Base-by-base conservation (phyloP, 2,113 vertebrate species). In the Tenrec ecaudatus region DNA sequence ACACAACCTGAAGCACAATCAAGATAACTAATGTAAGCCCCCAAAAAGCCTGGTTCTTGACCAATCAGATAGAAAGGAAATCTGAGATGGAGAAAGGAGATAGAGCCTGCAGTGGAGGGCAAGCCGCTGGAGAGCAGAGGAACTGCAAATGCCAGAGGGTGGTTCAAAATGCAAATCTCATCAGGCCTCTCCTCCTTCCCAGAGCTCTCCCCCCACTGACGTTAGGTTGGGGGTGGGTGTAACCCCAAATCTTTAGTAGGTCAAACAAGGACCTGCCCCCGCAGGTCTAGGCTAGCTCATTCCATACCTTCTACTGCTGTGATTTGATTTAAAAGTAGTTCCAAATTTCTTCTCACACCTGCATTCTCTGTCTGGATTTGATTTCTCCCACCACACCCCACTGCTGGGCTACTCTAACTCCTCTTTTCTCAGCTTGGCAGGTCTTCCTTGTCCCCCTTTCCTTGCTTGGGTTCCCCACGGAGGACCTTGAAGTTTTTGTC, bases 211-310 rank as follows among this genome's bases (percentile, higher is more conserved):
- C 36, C 6, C 68, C 9, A 57, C 1, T 15, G 31, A 73, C 29
- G 75, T 78, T 58, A 38, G 53, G 53, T 73, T 64, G 10, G 22
- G 60, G 60, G 60, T 62, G 60, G 60, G 60, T 5, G 60, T 5
- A 90, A 79, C 87, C 53, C 47, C 20, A 90, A 92, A 64, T 53
- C 57, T 82, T 93, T 25, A 36, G 14, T 40, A 76, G 71, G 38
- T 83, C 47, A 82, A 85, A 78, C 25, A 20, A 36, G n/a, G 23
- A 12, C 29, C 29, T 9, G 1, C 17, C 5, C 3, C 19, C 31
- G 20, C 12, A 16, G 12, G 29, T 6, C 19, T 76, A 71, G 17
- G 38, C 31, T 80, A 53, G 29, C 25, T 79, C 29, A 29, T 68
- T 19, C 91, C 53, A 16, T 16, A 64, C 31, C 1, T 3, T 77